These are phyloP conservation scores for Monodelphis domestica DNA, from an alignment of 2,797 vertebrate genomes.

Conservation along the genomic window DNA sequence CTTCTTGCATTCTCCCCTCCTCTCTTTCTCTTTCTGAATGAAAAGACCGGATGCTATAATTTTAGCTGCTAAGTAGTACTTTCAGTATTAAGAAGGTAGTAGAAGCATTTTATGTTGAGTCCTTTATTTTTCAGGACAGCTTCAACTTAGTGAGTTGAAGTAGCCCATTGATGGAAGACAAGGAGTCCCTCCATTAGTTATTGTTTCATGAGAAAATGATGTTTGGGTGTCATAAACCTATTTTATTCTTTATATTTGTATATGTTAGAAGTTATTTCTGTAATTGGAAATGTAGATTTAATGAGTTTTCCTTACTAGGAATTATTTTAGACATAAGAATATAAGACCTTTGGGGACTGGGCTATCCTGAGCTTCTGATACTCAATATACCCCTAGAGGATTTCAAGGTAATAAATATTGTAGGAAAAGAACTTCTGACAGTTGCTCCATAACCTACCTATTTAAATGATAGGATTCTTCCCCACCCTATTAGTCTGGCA, in stretches of 20 bases:
- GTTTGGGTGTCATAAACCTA: background rate
- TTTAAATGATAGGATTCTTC: slow-evolving; percentile 45
- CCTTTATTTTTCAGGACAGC: no score
- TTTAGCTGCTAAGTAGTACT: no score
- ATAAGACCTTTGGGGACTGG: background rate
- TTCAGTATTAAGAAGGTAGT: no score
- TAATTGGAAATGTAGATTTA: slow-evolving; percentile 30
- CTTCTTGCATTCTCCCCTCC: background rate
- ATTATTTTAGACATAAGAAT: slow-evolving; percentile 18
- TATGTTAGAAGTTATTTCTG: slow-evolving; percentile 21
- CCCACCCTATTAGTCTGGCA: slow-evolving; percentile 31
- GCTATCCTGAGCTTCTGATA: background rate
- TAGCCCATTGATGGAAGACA: no score
- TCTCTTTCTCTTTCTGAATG: slow-evolving; percentile 72
- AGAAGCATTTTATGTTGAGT: no score
- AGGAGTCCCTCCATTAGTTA: no score
- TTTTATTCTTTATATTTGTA: no score
- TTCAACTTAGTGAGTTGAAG: no score
- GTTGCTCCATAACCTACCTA: slow-evolving; percentile 51
- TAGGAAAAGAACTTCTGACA: slow-evolving; percentile 50
- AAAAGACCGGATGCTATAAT: no score
- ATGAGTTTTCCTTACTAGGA: slow-evolving; percentile 24
- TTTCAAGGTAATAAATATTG: background rate
- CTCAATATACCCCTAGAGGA: background rate
- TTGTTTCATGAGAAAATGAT: slow-evolving; percentile 45